Evolutionary conservation across 2,888 invertebrate genomes (phyloP), one percentile per base, ranked within the genome.

Genomic region (Mycogona germanica): DNA sequence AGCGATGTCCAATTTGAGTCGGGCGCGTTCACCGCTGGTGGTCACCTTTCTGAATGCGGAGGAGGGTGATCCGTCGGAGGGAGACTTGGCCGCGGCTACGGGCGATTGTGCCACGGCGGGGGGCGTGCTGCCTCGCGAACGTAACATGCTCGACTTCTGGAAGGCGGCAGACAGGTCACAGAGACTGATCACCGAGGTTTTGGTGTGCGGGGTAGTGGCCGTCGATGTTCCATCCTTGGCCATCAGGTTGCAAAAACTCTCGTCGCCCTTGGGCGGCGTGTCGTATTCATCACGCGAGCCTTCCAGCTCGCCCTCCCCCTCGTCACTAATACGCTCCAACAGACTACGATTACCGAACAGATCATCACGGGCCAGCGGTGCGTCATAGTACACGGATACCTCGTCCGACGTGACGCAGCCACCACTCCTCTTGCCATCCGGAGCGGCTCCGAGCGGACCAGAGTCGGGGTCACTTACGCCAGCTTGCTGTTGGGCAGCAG

Each of bases 121-220:
- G 1, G 44, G 44, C 2, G 44, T 44, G 46, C 49, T 19, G 37
- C 52, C 49, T 35, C 44, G 32, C 28, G 59, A 47, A 21, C 57
- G 48, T 46, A 60, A 23, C 38, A 55, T 37, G 52, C 59, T 60
- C 2, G 59, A 55, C 29, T 55, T 61, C 38, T 61, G 62, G 54
- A 63, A 63, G 28, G 63, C 62, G 21, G 63, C 60, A 26, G 60
- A 57, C 26, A 63, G 57, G 53, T 63, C 63, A 29, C 59, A 60
- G 26, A 63, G 38, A 45, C 60, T 61, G 17, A 63, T 63, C 17
- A 63, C 61, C 7, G 63, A 62, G 17, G 61, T 55, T 50, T 62
- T 63, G 25, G 60, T 53, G 37, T 55, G 51, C 28, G 61, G 59
- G 12, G 58, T 60, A n/a, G 49, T 55, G 32, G 57, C 55, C 23